Evolutionary conservation across 2,113 vertebrate genomes (phyloP).

Genomic region (Illadopsis cleaveri): DNA sequence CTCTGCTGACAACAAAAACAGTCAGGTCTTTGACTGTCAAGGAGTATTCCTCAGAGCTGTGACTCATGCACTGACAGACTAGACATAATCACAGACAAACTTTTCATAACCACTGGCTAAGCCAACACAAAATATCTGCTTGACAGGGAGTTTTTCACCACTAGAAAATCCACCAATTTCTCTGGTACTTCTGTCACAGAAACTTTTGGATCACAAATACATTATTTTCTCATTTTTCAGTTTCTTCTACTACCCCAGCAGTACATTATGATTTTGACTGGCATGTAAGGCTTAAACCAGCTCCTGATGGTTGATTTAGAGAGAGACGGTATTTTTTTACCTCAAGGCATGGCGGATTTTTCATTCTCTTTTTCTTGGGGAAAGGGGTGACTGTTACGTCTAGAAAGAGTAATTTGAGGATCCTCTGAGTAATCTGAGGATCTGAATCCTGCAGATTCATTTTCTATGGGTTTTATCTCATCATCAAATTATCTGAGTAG

Average conservation of each 20-base stretch:
- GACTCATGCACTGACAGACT: background rate
- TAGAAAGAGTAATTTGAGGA: background rate
- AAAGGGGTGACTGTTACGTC: background rate
- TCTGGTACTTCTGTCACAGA: background rate
- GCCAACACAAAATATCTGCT: background rate
- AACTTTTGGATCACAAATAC: background rate
- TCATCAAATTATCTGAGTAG: background rate
- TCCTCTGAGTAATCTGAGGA: too few species aligned
- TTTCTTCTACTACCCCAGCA: background rate
- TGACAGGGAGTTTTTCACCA: background rate
- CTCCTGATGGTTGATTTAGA: background rate
- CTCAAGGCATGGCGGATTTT: background rate
- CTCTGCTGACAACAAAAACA: background rate
- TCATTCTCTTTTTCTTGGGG: background rate
- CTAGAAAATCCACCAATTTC: background rate
- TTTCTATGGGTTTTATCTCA: background rate
- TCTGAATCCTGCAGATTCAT: background rate
- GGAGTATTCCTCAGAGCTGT: background rate
- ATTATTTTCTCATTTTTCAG: background rate
- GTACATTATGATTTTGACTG: background rate
- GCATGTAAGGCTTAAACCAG: background rate
- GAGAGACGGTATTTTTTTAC: background rate
- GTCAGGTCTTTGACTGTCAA: background rate
- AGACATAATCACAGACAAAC: background rate
- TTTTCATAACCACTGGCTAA: background rate